Conservation (phyloP, 2,888 invertebrate genomes). For the Halictus quadricinctus region DNA sequence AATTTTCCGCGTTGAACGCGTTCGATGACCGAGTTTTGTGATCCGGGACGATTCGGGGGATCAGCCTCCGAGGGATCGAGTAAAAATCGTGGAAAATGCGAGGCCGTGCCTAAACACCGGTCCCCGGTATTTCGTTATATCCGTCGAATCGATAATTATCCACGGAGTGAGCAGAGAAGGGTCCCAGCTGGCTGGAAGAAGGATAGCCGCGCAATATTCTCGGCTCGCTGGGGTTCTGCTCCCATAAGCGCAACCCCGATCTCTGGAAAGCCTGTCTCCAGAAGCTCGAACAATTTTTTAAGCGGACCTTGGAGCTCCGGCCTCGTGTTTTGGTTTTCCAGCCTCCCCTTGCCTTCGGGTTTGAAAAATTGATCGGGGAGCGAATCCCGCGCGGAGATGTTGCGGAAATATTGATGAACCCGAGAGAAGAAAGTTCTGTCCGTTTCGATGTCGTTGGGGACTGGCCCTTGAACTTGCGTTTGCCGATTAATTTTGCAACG, state of each 20-base stretch:
- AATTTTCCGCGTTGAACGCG: background rate
- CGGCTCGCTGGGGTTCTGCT: background rate
- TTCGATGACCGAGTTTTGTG: background rate
- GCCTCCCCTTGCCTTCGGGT: too few relatives aligned
- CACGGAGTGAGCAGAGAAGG: conserved; percentile 17
- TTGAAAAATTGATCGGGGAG: too few relatives aligned
- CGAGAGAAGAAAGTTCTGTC: background rate
- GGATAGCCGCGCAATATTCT: background rate
- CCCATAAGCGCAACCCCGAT: background rate
- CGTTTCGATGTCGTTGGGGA: background rate
- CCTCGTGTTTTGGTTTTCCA: too few relatives aligned
- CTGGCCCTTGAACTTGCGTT: background rate
- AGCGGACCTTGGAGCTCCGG: too few relatives aligned
- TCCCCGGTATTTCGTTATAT: conserved; percentile 8
- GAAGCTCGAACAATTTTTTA: background rate
- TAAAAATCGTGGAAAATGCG: background rate
- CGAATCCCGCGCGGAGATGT: background rate
- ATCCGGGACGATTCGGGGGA: background rate
- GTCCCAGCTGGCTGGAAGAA: background rate
- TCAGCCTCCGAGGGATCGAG: background rate
- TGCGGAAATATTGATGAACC: background rate
- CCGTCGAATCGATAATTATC: conserved; percentile 41
- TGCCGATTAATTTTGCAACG: background rate
- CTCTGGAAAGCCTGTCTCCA: background rate
- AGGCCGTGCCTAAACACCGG: background rate